Evolutionary conservation across 2,113 vertebrate genomes (phyloP), one percentile per base, ranked within the genome.

Genomic region (Otocyon megalotis): DNA sequence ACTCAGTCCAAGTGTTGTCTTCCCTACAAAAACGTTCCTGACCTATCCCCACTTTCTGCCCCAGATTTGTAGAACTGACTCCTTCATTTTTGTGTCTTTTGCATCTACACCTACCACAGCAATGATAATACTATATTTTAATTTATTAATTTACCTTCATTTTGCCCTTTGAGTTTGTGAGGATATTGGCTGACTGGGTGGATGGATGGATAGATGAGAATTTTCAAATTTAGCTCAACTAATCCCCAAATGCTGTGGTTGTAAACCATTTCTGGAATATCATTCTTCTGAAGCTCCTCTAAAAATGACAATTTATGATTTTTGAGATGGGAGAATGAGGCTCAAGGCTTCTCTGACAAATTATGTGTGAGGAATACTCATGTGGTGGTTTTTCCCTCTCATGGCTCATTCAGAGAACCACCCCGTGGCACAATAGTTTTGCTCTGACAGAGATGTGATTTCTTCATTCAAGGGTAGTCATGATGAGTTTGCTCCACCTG

Each of bases 201-300:
- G 14, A 37, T 56, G 6, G 54, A 71, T 35, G 79, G 20, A 35
- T 67, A 3, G 48, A 93, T 92, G 58, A 76, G 56, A 79, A 86
- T 80, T 91, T 92, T 96, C 63, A 95, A 24, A 6, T 74, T 93
- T 94, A 30, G 5, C 82, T 69, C 67, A 94, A 88, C 4, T 5
- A 85, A 91, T 88, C 54, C 60, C n/a, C 77, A 79, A 48, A 93
- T 67, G 19, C 9, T n/a, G 20, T 58, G 26, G 62, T 62, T 94
- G 35, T 74, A 79, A 93, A 81, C 87, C 20, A 8, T 35, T 79
- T 83, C 79, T 87, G 43, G 22, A 95, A 53, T 77, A 30, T 43
- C 24, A 72, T 94, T 96, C 63, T 85, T 71, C 54, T 91, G 65
- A 86, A 80, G 32, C 56, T 79, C 8, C 24, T 79, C 12, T 30